Evolutionary conservation across 2,113 vertebrate species (phyloP), one percentile per base, ranked within the genome.

Genomic region (Paradoxurus hermaphroditus): DNA sequence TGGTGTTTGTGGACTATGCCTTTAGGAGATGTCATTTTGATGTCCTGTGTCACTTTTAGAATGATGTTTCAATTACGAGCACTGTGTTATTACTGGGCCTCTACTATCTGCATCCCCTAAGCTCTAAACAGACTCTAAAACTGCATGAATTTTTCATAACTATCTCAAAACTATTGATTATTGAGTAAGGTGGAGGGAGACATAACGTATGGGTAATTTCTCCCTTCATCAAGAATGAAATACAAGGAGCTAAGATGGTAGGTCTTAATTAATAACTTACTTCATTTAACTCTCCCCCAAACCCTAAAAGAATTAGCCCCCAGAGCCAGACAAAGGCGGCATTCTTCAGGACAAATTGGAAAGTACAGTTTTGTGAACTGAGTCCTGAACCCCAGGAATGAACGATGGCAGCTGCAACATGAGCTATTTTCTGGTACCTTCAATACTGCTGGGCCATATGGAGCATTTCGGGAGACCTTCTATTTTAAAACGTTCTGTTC

Each of bases 401-500:
- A 96, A 94, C 70, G 7, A 31, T 92, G 51, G 68, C 97, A 96
- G 84, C 96, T 97, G 97, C 90, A 31, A 41, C 56, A 49, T 51
- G 87, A 65, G 39, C 77, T 89, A 81, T 78, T 96, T 94, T 91
- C 97, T 94, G 86, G 97, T 97, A 95, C 97, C 97, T 97, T 96
- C 96, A 95, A 97, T 92, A 75, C 62, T 7, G 15, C 94, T 12
- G 72, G 79, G 91, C 94, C 97, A 97, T 94, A 97, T 97, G 97
- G 96, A 95, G 78, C 62, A n/a, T 84, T 91, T 90, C 87, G 96
- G 94, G 97, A 91, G 78, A 89, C 94, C 70, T 97, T 94, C 94
- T 97, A 95, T 97, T 97, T 98, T 96, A 84, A 98, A 97, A 86
- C 8, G 90, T 95, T 91, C 94, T 90, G 81, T 78, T 98, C 94